Evolutionary conservation across 2,113 vertebrate species (phyloP), one percentile per base, ranked within the genome.

Genomic region (Corythornis cristatus): DNA sequence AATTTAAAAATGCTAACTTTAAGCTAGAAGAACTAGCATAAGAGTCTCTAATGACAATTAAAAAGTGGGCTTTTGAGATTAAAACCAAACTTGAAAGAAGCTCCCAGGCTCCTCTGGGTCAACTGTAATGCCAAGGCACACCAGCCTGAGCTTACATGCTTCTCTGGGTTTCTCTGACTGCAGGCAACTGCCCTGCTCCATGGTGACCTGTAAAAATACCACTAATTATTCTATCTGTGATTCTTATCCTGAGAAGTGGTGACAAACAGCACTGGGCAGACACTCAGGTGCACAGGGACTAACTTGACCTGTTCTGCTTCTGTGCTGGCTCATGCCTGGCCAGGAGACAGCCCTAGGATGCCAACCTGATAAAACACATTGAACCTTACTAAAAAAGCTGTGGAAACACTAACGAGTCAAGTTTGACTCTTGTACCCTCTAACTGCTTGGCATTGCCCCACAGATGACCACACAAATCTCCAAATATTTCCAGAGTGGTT

Each of bases 161-260:
- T 93, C 56, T 76, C 84, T n/a, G 61, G 54, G 20, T 75, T 92
- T 90, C 86, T 64, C 68, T 65, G 78, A 58, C 65, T 81, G 67
- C 67, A 93, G 67, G 76, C 45, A 94, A 61, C 33, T 77, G 43
- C 64, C 73, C 40, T 81, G 73, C 48, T 88, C 68, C 45, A 68
- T 3, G 9, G 26, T 40, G 46, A 87, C 73, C 81, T 79, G 35
- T 28, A 84, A 62, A 86, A 88, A 53, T 77, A 85, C 25, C 16
- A 74, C 51, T 68, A 85, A 96, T 92, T 81, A 88, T 45, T 58
- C 56, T 23, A 90, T 62, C 50, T 40, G 18, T 9, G 66, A 77
- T 93, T 93, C 90, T 66, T 89, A 92, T 74, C 87, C 83, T 77
- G 56, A 85, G 60, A 92, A 91, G 78, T 40, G 76, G 87, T 90